Base-by-base conservation (phyloP, 2,113 vertebrate species). In the Galemys pyrenaicus region DNA sequence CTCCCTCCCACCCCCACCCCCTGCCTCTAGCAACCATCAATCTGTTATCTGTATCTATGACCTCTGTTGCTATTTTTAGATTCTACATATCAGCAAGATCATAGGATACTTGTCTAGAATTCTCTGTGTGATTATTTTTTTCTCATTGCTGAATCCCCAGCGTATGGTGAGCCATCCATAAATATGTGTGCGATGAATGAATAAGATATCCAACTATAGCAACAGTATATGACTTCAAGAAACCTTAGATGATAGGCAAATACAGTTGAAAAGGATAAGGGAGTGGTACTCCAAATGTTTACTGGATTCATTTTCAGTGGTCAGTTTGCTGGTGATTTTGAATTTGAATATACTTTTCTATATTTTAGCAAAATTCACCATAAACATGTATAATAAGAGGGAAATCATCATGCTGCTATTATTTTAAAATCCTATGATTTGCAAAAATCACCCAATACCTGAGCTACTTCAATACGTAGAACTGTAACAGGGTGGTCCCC, bases 341-440 rank as follows among this genome's bases (percentile, higher is more conserved):
- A 64, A 86, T 77, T 67, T 86, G n/a, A n/a, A n/a, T 60, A 81
- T 70, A 28, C 4, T 54, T 81, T 87, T 86, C 19, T 46, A 46
- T 6, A 85, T 19, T 88, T 94, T 81, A 73, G 46, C 19, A 88
- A 81, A 65, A 70, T 51, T 86, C 74, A 7, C 44, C 51, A 1
- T 62, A 80, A 75, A 16, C 22, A 10, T 9, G 41, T 75, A 60
- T 28, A 71, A 86, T 81, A 65, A 64, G 70, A 79, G n/a, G 74
- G 70, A 94, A 44, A 54, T 4, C 16, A 37, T 6, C 28, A 3
- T 54, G n/a, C 54, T 39, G 15, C 87, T 41, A 39, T 89, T 74
- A 77, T 79, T 92, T 89, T 64, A 24, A 70, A 94, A 58, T 75
- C 12, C 9, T 39, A 3, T 65, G 82, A 37, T 67, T 94, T 89